Evolutionary conservation across 2,888 invertebrate genomes (phyloP), one percentile per base, ranked within the genome.

Genomic region (Brenthis hecate): DNA sequence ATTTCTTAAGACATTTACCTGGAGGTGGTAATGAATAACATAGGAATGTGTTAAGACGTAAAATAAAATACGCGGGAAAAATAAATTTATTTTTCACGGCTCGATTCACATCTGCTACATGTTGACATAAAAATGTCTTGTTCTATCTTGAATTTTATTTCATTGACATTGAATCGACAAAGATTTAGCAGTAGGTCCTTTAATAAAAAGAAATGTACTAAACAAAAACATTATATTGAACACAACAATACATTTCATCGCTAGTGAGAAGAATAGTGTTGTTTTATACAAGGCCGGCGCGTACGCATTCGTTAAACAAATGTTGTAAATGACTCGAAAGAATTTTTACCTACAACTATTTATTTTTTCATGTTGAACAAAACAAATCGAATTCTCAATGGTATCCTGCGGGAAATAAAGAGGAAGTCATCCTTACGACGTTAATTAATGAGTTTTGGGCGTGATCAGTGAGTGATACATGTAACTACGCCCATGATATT

Each of bases 361-460:
- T 14, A 28, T 19, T 48, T 74, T 77, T 80, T 80, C 76, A 82
- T 78, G 76, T 78, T 78, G 80, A 83, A 80, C 81, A 82, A 84
- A 83, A 81, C 19, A 3, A 80, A n/a, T n/a, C 14, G 5, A 71
- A 76, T 57, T 63, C 58, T 69, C 65, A 66, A 70, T 80, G 77
- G 75, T 68, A 62, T 71, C 56, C 68, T 72, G 71, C 69, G 71
- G 78, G 77, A 77, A 78, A 77, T 53, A 65, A 54, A 62, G 43
- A 28, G 56, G 76, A 66, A 67, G 75, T 78, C 85, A 77, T 86
- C 75, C 77, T 85, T 85, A 43, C 87, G 88, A 85, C 80, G 83
- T 81, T 82, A 75, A 77, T 78, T 83, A 86, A 87, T 84, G 81
- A 81, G 78, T 79, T 78, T 77, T 74, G 74, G 76, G 81, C 80